A percentile compares a stretch with the other conserved stretches of the same genome.
Conservation (phyloP, 1,140 invertebrate species). For the Zaprionus kolodkinae region DNA sequence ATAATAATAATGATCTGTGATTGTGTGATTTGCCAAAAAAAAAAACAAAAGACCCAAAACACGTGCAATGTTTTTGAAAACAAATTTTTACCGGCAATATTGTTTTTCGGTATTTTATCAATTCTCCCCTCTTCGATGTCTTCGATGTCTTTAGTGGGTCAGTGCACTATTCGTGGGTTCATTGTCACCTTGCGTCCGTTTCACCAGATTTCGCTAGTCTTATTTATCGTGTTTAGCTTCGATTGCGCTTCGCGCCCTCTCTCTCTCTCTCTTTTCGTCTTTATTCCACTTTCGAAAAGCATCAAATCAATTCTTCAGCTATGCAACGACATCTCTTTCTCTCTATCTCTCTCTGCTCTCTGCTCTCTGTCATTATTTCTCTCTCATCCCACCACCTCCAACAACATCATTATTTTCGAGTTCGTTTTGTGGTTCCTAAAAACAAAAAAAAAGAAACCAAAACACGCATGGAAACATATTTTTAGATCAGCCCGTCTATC, state of each 20-base stretch:
- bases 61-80: conserved; percentile 35
- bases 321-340: conserved; percentile 24
- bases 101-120: conserved; percentile 15
- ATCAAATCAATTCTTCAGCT: conserved; percentile 28
- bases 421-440: conserved; percentile 16
- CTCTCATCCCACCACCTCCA: not conserved
- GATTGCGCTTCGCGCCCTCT: conserved; percentile 23
- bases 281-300: conserved; percentile 42
- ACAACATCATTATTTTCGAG: not conserved
- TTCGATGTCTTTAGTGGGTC: conserved; percentile 56
- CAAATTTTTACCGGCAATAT: conserved; percentile 28
- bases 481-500: conserved; percentile 71
- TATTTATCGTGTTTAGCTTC: conserved; percentile 30
- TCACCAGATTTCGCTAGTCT: conserved; percentile 45
- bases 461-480: conserved; percentile 66
- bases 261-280: conserved; percentile 7
- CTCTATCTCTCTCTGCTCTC: not conserved
- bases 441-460: not conserved
- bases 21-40: too few relatives aligned
- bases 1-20: conserved; percentile 18
- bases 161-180: conserved; percentile 71
- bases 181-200: conserved; percentile 56
- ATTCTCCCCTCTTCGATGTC: conserved; percentile 9
- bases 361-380: conserved; percentile 14
- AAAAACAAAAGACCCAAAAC: conserved; percentile 15